phyloP scores from a whole-genome alignment of 2,797 vertebrate genomes.

The Pseudomugil tenellus region DNA sequence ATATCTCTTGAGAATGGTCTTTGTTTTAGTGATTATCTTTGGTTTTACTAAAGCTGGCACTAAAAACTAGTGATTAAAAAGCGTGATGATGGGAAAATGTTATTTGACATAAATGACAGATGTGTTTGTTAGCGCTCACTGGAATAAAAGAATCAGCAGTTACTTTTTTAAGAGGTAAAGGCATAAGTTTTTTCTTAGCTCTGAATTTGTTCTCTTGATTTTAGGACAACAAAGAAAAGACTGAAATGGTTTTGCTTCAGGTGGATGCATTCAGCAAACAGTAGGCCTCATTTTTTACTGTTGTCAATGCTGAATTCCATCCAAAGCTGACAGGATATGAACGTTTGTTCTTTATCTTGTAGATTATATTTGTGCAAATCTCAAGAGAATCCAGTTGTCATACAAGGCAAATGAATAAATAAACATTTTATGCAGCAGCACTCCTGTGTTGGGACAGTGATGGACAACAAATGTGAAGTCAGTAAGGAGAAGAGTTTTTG shows the following conservation, averaged over 20 bases:
- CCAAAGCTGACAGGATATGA: neutral
- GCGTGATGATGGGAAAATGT: neutral
- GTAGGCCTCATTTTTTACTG: neutral
- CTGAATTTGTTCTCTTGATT: too few species aligned
- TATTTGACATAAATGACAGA: neutral
- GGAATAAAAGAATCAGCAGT: neutral
- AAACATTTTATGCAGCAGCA: neutral
- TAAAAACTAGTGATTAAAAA: too few species aligned
- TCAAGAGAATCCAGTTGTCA: neutral
- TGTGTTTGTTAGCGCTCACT: neutral
- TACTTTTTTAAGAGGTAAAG: neutral
- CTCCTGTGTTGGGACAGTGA: neutral
- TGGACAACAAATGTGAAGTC: neutral
- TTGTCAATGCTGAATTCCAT: neutral
- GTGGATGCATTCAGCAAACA: neutral
- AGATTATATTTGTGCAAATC: neutral
- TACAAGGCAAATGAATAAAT: neutral
- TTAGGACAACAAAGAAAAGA: too few species aligned
- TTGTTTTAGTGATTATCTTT: neutral
- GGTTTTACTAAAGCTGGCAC: too few species aligned
- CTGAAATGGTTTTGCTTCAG: neutral
- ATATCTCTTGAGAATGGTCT: neutral
- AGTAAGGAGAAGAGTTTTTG: neutral
- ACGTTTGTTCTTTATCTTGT: neutral
- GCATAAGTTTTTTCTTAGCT: too few species aligned